These are phyloP conservation scores for Palythoa caribaeorum DNA, from an alignment of 92 coral and sea anemone genomes.

Conservation along the genomic window DNA sequence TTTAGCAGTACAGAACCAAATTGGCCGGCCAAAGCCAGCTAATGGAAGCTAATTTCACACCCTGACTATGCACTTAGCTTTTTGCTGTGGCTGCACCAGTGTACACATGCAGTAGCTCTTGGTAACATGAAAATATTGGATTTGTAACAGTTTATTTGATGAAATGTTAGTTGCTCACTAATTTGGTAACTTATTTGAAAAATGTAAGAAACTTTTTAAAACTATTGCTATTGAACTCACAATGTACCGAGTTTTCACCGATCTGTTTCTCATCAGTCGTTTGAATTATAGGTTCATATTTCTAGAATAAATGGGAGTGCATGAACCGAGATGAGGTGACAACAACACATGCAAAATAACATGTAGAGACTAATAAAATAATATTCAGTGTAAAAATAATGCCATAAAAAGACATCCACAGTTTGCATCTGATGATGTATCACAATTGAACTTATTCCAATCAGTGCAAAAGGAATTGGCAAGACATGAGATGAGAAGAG, in stretches of 20 bases:
- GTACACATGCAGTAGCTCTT: not conserved
- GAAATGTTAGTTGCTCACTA: not conserved
- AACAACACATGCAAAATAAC: not conserved
- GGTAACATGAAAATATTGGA: not conserved
- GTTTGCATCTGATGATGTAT: not conserved
- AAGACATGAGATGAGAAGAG: not conserved
- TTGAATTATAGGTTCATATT: not conserved
- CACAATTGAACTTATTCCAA: not conserved
- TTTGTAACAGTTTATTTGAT: not conserved
- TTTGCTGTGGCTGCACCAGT: constrained; percentile 18
- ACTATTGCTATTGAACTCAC: no score
- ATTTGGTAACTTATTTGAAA: not conserved
- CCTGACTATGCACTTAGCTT: constrained; percentile 2
- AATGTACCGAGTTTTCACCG: not conserved
- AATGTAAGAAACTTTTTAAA: not conserved
- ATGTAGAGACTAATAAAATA: not conserved
- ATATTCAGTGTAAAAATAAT: not conserved
- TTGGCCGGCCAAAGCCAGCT: no score
- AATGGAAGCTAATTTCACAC: no score
- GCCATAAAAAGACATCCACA: not conserved
- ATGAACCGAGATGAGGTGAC: not conserved
- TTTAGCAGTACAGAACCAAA: no score
- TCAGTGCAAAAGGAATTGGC: not conserved
- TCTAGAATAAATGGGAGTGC: not conserved
- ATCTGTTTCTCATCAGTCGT: constrained; percentile 8